phyloP scores from a whole-genome alignment of 2,113 vertebrate genomes.

The Mesembrinibis cayennensis region DNA sequence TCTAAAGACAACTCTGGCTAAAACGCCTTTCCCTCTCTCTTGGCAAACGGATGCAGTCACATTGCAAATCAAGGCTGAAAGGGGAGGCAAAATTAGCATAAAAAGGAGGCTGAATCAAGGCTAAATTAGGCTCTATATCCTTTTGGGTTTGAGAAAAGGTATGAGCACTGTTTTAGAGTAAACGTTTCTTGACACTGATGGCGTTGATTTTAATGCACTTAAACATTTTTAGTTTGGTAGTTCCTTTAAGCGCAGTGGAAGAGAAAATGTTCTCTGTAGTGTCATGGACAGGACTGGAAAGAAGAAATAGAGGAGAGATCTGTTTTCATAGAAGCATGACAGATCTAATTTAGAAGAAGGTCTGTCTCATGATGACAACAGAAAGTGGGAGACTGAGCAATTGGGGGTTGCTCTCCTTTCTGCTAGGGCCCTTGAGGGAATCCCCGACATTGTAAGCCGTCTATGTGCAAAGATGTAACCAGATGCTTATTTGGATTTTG shows the following conservation, averaged over 20 bases:
- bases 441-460: rapidly evolving
- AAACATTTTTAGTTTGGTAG: background rate
- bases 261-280: background rate
- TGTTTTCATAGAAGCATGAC: background rate
- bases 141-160: background rate
- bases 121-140: background rate
- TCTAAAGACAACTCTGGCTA: background rate
- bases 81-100: background rate
- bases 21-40: background rate
- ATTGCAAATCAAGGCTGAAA: background rate
- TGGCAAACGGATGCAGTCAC: background rate
- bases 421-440: background rate
- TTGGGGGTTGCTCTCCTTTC: background rate
- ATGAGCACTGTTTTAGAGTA: background rate
- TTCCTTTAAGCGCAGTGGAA: background rate
- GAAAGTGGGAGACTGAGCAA: background rate
- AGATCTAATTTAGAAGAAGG: background rate
- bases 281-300: background rate
- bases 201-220: background rate
- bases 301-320: background rate
- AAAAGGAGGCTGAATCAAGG: background rate
- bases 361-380: background rate
- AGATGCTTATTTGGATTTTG: conserved; percentile 5
- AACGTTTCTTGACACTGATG: background rate
- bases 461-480: background rate